Conservation (phyloP, 2,888 invertebrate genomes). For the Phortica magna region DNA sequence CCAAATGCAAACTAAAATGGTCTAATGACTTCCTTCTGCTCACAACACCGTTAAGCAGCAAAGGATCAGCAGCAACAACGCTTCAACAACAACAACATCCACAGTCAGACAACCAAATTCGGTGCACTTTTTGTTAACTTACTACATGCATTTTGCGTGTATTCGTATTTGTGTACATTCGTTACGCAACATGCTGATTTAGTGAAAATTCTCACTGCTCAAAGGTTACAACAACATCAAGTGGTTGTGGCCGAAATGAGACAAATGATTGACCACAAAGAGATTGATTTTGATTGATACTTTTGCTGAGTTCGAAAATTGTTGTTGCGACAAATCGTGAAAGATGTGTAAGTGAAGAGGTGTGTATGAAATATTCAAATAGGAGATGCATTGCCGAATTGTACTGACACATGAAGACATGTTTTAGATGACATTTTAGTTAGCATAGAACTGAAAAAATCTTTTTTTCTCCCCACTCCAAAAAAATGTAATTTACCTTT, state of each 20-base stretch:
- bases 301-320: neutral
- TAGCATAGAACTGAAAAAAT: too few species aligned
- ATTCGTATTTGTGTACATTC: neutral
- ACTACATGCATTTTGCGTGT: neutral
- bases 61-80: neutral
- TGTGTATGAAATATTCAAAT: too few species aligned
- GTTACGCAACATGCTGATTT: neutral
- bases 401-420: too few species aligned
- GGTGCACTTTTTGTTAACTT: neutral
- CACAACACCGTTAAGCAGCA: neutral
- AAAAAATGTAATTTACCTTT: too few species aligned
- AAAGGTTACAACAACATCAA: neutral
- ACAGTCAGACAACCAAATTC: neutral
- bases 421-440: too few species aligned
- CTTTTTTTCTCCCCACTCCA: too few species aligned
- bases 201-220: neutral
- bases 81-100: neutral
- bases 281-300: neutral
- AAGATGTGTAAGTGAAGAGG: neutral
- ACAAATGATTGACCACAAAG: neutral
- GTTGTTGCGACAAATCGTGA: neutral
- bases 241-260: neutral
- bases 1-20: conserved; percentile 33
- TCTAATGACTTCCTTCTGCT: conserved; percentile 29
- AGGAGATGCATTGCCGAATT: too few species aligned